Evolutionary conservation across 2,888 invertebrate genomes (phyloP).

Genomic region (Euspilapteryx auroguttella): DNA sequence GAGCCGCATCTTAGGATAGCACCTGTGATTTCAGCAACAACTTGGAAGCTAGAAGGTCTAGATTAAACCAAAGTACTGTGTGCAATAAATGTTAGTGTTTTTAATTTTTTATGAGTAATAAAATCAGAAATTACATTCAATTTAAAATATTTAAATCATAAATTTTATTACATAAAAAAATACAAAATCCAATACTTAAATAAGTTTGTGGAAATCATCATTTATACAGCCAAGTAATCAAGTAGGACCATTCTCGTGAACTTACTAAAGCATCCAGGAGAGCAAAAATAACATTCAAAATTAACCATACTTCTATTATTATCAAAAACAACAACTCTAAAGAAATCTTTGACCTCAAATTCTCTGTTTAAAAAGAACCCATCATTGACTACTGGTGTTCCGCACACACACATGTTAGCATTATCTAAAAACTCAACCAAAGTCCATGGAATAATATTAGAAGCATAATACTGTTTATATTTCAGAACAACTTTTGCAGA

Average conservation of each 20-base stretch:
- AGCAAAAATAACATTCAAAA: slow-evolving; percentile 66
- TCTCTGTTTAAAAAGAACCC: slow-evolving; percentile 21
- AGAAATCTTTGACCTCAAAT: slow-evolving; percentile 33
- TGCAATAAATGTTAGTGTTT: background rate
- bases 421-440: slow-evolving; percentile 63
- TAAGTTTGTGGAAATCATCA: too few species aligned
- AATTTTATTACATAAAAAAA: slow-evolving; percentile 3
- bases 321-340: slow-evolving; percentile 35
- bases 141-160: too few species aligned
- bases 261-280: slow-evolving; percentile 41
- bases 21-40: slow-evolving; percentile 54
- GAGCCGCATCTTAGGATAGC: slow-evolving; percentile 63
- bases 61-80: slow-evolving; percentile 15
- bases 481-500: slow-evolving; percentile 56
- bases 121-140: too few species aligned
- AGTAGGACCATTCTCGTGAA: too few species aligned
- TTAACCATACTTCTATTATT: slow-evolving; percentile 32
- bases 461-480: slow-evolving; percentile 53
- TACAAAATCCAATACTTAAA: background rate
- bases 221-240: too few species aligned
- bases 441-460: slow-evolving; percentile 60
- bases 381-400: slow-evolving; percentile 40
- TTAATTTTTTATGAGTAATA: too few species aligned
- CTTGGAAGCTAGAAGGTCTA: slow-evolving; percentile 59
- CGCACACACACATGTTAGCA: slow-evolving; percentile 66